Base-by-base conservation (phyloP, 2,888 invertebrate species). In the Seladonia tumulorum region DNA sequence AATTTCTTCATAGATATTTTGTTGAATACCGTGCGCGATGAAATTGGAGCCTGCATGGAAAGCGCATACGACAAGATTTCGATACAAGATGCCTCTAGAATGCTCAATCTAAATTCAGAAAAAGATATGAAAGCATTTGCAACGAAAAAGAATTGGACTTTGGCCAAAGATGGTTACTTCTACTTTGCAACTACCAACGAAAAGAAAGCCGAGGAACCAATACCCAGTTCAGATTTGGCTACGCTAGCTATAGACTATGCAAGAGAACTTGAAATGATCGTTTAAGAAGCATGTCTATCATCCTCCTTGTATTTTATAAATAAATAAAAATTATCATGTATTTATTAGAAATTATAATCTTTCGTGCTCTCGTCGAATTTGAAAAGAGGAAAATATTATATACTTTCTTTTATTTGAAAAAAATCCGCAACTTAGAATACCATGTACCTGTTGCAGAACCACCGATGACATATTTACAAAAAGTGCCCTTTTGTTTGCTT, bases 211-310 rank as follows among this genome's bases (percentile, higher is more conserved):
- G 97, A 97, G 91, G 98, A 98, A 94, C 97, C 96, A 88, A 97
- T 99, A 90, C 99, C 99, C 0, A 98, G 99, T 12, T 96, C 97
- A 49, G 98, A 99, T 93, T 96, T 99, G 53, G 99, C 99, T 0
- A 97, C 98, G 93, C 98, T 99, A 95, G 98, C 98, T 29, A 98
- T 99, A 91, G 98, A 98, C 94, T 99, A 99, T 95, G 99, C 99
- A 5, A 97, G 98, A 94, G 99, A 99, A 96, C 96, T 99, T 91
- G 99, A 99, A 96, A 99, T 99, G 99, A 99, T 99, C 96, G 99
- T 99, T 86, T 99, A 97, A 96, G 14, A 70, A 79, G 35, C 49
- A 42, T 81, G 35, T 74, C 22, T 70, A n/a, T 70, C 22, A 76
- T 75, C 73, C 85, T 47, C 70, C 68, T 39, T 87, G 82, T 89